phyloP scores from a whole-genome alignment of 2,888 invertebrate genomes.

The Stomorhina lunata region DNA sequence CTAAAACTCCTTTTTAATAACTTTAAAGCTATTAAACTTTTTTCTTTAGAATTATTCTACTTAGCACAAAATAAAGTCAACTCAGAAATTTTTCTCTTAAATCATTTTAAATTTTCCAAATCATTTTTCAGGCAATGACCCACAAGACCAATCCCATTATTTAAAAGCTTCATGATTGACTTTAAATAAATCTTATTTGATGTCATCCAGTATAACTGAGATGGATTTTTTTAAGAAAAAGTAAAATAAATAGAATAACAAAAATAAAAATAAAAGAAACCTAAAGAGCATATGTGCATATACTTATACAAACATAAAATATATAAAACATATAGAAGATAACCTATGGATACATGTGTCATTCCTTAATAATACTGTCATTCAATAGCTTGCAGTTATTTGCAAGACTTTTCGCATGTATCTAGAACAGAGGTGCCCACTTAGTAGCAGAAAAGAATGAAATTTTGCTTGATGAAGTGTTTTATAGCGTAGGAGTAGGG shows the following conservation, averaged over 20 bases:
- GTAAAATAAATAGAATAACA: no score
- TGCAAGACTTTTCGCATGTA: no score
- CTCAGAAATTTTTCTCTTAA: no score
- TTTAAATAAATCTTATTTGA: constrained; percentile 46
- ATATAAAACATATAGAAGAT: neutral
- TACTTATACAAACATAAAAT: neutral
- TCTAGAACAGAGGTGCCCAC: no score
- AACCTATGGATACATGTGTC: neutral
- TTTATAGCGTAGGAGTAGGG: no score
- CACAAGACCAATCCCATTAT: constrained; percentile 4
- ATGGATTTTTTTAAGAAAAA: constrained; percentile 5
- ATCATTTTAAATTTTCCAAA: neutral
- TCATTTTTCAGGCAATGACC: constrained; percentile 5
- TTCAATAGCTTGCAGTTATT: constrained; percentile 9
- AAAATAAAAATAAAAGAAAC: no score
- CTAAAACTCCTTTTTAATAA: no score
- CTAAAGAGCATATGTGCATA: no score
- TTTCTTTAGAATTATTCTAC: no score
- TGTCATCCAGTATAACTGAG: constrained; percentile 13
- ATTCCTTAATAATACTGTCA: constrained; percentile 24
- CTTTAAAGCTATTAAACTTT: no score
- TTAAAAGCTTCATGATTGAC: constrained; percentile 36
- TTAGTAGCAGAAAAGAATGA: no score
- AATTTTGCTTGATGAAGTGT: no score
- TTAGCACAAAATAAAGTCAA: constrained; percentile 4